Conservation (phyloP, 2,113 vertebrate species). For the Trinectes maculatus region DNA sequence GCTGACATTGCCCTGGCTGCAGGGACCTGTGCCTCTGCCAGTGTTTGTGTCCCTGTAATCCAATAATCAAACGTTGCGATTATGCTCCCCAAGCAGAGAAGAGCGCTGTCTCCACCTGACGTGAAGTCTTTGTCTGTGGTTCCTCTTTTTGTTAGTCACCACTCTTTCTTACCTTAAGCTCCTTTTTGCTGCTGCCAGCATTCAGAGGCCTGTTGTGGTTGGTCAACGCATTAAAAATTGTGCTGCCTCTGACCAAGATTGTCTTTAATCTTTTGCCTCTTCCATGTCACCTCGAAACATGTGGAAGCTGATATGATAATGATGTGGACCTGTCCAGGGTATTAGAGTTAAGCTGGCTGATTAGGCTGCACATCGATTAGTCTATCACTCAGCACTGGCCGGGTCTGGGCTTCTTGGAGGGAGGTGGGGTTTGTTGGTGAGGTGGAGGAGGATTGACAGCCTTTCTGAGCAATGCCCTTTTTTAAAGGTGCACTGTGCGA, state of each 20-base stretch:
- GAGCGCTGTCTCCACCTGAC: slow-evolving; percentile 19
- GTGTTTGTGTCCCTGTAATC: slow-evolving; percentile 39
- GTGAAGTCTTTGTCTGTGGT: slow-evolving; percentile 32
- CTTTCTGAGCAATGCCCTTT: slow-evolving; percentile 43
- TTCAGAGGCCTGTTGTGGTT: slow-evolving; percentile 45
- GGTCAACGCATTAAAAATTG: slow-evolving; percentile 65
- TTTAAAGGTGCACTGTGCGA: too few relatives aligned
- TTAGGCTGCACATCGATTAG: slow-evolving; percentile 82
- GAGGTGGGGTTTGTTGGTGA: slow-evolving; percentile 1
- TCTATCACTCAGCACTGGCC: slow-evolving; percentile 78
- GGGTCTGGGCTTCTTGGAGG: slow-evolving; percentile 34
- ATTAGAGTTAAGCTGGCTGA: slow-evolving; percentile 85
- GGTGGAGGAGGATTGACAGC: slow-evolving; percentile 28
- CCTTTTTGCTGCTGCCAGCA: slow-evolving; percentile 40
- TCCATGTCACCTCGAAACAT: slow-evolving; percentile 80
- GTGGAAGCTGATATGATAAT: slow-evolving; percentile 83
- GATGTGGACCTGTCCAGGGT: slow-evolving; percentile 83
- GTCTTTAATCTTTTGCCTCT: slow-evolving; percentile 80
- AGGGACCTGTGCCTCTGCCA: slow-evolving; percentile 32
- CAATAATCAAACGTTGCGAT: slow-evolving; percentile 34
- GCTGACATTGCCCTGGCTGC: slow-evolving; percentile 33
- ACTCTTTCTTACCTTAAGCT: slow-evolving; percentile 19
- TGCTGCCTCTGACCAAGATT: slow-evolving; percentile 73
- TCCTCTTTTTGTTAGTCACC: slow-evolving; percentile 16
- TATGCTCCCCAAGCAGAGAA: slow-evolving; percentile 37